Conservation (phyloP, 2,113 vertebrate genomes). For the Colistium nudipinnis region DNA sequence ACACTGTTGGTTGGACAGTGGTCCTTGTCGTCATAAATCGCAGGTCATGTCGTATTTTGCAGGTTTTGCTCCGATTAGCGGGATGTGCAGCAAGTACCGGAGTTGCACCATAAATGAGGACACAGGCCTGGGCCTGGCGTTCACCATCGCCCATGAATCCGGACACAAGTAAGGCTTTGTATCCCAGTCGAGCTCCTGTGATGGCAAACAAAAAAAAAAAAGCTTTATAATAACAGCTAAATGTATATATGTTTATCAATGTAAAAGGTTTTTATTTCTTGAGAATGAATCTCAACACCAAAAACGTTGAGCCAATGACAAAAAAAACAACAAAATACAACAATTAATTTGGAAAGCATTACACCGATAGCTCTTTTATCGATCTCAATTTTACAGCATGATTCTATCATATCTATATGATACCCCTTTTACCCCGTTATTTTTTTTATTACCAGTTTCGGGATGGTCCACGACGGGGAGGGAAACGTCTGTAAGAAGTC, state of each 20-base stretch:
- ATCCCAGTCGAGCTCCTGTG: not conserved
- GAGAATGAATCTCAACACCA: too few relatives aligned
- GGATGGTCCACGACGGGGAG: slow-evolving; percentile 93
- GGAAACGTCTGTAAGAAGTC: slow-evolving; percentile 91
- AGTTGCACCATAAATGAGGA: slow-evolving; percentile 93
- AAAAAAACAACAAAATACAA: too few relatives aligned
- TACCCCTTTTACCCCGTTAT: not conserved
- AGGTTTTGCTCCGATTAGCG: slow-evolving; percentile 93
- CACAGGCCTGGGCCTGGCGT: slow-evolving; percentile 89
- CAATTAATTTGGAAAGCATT: too few relatives aligned
- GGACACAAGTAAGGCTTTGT: slow-evolving; percentile 88
- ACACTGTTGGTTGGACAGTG: not conserved
- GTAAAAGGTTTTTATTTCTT: too few relatives aligned
- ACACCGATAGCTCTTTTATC: too few relatives aligned
- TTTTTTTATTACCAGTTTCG: slow-evolving; percentile 80
- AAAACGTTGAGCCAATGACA: too few relatives aligned
- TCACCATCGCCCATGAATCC: slow-evolving; percentile 93
- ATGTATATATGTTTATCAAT: too few relatives aligned
- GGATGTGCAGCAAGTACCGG: slow-evolving; percentile 94
- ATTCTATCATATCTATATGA: not conserved
- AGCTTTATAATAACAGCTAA: too few relatives aligned
- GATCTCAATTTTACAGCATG: too few relatives aligned
- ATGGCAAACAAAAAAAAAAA: not conserved
- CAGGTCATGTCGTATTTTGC: too few relatives aligned
- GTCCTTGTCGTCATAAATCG: not conserved